Conservation (phyloP, 2,113 vertebrate species). For the Osmerus mordax region DNA sequence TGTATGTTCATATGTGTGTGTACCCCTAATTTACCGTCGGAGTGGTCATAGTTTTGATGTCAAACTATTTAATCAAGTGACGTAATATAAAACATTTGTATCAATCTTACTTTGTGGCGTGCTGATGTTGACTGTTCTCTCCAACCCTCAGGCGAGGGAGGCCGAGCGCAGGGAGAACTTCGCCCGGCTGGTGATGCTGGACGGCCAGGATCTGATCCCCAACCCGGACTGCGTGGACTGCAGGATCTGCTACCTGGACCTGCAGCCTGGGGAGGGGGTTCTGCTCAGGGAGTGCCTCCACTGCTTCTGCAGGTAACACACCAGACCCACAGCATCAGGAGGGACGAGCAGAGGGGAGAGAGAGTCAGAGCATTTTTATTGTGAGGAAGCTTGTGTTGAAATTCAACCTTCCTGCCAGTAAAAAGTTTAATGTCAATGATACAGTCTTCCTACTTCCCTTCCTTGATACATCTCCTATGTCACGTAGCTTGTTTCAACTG, state of each 20-base stretch:
- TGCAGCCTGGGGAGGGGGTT: conserved; percentile 73
- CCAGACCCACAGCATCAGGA: too few relatives aligned
- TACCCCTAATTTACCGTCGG: not conserved
- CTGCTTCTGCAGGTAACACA: conserved; percentile 79
- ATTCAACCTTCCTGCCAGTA: too few relatives aligned
- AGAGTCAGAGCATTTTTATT: too few relatives aligned
- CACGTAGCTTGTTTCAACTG: too few relatives aligned
- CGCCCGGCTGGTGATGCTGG: conserved; percentile 67
- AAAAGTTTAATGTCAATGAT: too few relatives aligned
- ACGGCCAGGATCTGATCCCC: conserved; percentile 70
- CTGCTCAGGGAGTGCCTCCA: conserved; percentile 85
- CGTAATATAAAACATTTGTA: conserved; percentile 47
- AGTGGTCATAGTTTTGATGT: too few relatives aligned
- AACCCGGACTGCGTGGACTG: conserved; percentile 70
- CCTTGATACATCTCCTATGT: too few relatives aligned
- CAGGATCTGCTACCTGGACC: conserved; percentile 72
- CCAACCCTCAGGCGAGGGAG: conserved; percentile 58
- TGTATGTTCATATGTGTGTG: conserved; percentile 1
- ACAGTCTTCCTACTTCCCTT: too few relatives aligned
- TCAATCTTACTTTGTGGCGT: not conserved
- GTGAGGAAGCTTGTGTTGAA: too few relatives aligned
- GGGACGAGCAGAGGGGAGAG: too few relatives aligned
- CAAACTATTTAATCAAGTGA: not conserved
- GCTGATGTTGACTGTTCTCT: not conserved
- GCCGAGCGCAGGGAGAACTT: conserved; percentile 74